Conservation (phyloP, 2,797 vertebrate genomes). For the Enteromius treurensis region DNA sequence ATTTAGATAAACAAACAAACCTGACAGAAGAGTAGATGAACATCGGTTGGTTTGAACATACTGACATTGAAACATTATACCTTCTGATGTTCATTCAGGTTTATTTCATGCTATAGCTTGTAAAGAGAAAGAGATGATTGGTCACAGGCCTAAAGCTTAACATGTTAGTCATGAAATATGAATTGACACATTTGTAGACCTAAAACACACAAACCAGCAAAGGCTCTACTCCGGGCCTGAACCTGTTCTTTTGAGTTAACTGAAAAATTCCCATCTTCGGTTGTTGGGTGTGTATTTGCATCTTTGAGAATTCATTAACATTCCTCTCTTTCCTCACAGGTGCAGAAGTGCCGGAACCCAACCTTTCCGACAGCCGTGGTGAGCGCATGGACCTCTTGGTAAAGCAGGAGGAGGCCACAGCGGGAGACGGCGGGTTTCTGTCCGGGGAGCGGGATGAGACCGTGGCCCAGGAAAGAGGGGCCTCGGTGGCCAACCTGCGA, state of each 20-base stretch:
- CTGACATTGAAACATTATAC: background rate
- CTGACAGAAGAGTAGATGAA: background rate
- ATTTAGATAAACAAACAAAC: background rate
- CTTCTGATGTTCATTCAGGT: background rate
- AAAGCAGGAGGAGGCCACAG: slow-evolving; percentile 85
- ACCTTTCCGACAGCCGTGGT: slow-evolving; percentile 85
- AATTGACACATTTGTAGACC: too few species aligned
- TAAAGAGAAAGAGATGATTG: background rate
- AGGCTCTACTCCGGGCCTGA: background rate
- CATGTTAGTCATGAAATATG: background rate
- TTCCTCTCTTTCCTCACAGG: slow-evolving; percentile 68
- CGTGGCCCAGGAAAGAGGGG: slow-evolving; percentile 62
- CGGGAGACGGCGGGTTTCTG: slow-evolving; percentile 72
- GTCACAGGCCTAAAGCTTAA: background rate
- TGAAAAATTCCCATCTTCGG: background rate
- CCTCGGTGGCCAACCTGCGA: slow-evolving; percentile 90
- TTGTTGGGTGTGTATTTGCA: background rate
- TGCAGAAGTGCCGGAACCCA: slow-evolving; percentile 85
- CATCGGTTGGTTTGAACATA: background rate
- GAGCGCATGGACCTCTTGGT: slow-evolving; percentile 86
- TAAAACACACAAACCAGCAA: background rate
- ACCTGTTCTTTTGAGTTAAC: background rate
- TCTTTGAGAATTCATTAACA: slow-evolving; percentile 5
- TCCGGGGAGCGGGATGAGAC: slow-evolving; percentile 86
- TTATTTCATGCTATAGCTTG: background rate